These are phyloP conservation scores for Eulemur rubriventer DNA, from an alignment of 2,797 vertebrate genomes.

Conservation along the genomic window DNA sequence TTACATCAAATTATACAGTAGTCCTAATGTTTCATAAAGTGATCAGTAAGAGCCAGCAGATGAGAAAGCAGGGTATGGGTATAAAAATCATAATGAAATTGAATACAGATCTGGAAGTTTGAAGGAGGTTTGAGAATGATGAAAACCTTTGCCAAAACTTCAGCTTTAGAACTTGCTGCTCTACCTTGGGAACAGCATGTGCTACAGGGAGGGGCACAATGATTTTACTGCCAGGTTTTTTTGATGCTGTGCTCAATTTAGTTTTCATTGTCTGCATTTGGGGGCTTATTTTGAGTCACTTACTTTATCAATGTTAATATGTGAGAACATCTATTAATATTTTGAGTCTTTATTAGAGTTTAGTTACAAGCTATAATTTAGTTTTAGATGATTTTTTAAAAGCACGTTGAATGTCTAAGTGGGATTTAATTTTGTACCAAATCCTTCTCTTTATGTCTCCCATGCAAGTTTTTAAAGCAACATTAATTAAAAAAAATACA, in stretches of 20 bases:
- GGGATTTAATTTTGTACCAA: conserved; percentile 36
- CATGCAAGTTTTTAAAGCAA: conserved; percentile 2
- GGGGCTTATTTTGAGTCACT: conserved; percentile 22
- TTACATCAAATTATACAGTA: background rate
- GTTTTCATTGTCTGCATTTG: conserved; percentile 42
- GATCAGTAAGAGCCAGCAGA: background rate
- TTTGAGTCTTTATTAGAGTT: conserved; percentile 28
- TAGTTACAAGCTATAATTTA: conserved; percentile 6
- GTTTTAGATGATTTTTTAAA: conserved; percentile 35
- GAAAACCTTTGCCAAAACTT: background rate
- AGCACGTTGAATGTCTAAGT: background rate
- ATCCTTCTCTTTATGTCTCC: background rate
- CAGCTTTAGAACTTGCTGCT: background rate
- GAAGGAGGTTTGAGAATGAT: background rate
- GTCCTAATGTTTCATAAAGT: background rate
- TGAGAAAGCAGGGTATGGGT: background rate
- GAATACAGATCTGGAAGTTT: background rate
- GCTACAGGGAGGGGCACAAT: background rate
- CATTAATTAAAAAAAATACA: background rate
- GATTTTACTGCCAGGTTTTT: conserved; percentile 29
- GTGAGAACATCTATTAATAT: conserved; percentile 39
- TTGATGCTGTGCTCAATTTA: background rate
- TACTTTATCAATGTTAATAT: background rate
- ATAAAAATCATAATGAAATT: background rate
- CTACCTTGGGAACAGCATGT: conserved; percentile 7